These are phyloP conservation scores for Buceros bicornis DNA, from an alignment of 2,797 vertebrate genomes.

Conservation along the genomic window DNA sequence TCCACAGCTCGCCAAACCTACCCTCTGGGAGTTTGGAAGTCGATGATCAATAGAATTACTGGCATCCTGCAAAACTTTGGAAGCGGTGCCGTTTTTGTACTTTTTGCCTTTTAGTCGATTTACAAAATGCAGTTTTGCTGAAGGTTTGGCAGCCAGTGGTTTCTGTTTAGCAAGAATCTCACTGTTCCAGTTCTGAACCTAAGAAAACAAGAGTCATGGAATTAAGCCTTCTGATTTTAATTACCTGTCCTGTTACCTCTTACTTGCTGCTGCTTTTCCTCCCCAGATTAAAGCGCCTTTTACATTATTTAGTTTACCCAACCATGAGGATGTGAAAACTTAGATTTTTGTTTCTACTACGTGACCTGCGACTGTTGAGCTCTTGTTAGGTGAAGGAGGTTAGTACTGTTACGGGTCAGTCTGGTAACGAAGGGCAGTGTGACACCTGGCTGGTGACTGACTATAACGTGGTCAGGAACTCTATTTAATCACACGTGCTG, in stretches of 20 bases:
- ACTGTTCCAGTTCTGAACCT: slow-evolving; percentile 94
- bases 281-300: not conserved
- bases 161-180: slow-evolving; percentile 93
- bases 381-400: not conserved
- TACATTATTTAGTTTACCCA: not conserved
- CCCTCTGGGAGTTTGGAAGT: slow-evolving; percentile 85
- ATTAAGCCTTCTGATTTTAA: not conserved
- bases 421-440: not conserved
- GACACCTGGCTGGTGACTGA: not conserved
- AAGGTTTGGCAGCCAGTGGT: slow-evolving; percentile 87
- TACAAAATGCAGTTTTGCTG: slow-evolving; percentile 95
- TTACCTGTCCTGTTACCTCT: not conserved
- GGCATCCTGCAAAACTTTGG: slow-evolving; percentile 92
- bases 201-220: slow-evolving; percentile 57
- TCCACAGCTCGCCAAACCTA: slow-evolving; percentile 69
- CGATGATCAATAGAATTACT: slow-evolving; percentile 90
- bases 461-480: not conserved
- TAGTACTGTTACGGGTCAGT: not conserved
- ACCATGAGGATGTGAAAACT: not conserved
- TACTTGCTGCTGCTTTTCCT: not conserved
- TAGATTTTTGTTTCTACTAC: not conserved
- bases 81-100: slow-evolving; percentile 84
- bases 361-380: not conserved
- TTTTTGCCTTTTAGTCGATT: slow-evolving; percentile 94
- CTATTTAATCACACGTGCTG: not conserved